Evolutionary conservation across 2,888 invertebrate species (phyloP), one percentile per base, ranked within the genome.

Genomic region (Sphaerophoria rueppellii): DNA sequence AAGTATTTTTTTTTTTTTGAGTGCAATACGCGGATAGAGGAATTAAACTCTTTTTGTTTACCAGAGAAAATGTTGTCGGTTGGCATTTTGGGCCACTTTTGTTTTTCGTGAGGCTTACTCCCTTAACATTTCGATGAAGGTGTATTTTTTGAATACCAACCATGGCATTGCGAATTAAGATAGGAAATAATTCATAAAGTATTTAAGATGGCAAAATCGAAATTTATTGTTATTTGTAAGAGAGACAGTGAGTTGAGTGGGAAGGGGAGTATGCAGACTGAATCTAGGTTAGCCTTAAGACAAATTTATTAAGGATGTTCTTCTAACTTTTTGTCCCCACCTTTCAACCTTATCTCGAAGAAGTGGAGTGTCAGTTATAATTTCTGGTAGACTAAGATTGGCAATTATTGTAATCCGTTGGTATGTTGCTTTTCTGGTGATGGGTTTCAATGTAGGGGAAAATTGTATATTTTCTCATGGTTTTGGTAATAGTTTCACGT

Each of bases 201-300:
- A 90, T 91, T 90, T 89, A 90, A 89, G 88, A 89, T 88, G 89
- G 88, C 89, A 88, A 90, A 91, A 91, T 91, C 91, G 90, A 91
- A 91, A 91, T 91, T 91, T 91, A 91, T 91, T 90, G 89, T 91
- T 89, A 88, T 91, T 90, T 88, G 89, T 89, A 12, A 37, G 35
- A 4, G 90, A 89, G 89, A 89, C 89, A 40, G 40, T 14, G 37
- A 24, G 24, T 24, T 24, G 57, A 35, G 57, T 40, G 40, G 40
- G 40, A 9, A 40, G 9, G 40, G 40, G 6, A 40, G 9, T 14
- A 14, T 14, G 35, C 35, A 55, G 90, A 89, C 78, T 87, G 87
- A 87, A 87, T 86, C 71, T 81, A 74, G 86, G 76, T 87, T 85
- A 85, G 77, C 73, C 43, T 43, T 81, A 76, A 85, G 85, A 85